Percentiles rank a stretch among this genome's conserved stretches.
Conservation (phyloP, 2,888 invertebrate species). For the Hartigia nigra region DNA sequence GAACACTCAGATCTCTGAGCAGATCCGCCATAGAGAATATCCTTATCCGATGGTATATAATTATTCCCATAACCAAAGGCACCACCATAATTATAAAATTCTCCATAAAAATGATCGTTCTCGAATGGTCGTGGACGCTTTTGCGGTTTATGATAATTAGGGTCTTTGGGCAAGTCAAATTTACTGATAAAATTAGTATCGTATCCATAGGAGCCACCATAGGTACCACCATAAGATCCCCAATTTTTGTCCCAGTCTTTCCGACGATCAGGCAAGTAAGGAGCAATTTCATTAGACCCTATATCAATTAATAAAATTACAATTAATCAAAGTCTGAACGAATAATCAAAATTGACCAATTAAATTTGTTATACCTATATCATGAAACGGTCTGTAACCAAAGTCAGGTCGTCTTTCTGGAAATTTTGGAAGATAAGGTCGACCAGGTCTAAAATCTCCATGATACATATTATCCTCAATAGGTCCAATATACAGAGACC, state of each 20-base stretch:
- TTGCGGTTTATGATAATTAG: background rate
- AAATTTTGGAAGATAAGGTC: slow-evolving; percentile 29
- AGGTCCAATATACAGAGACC: slow-evolving; percentile 7
- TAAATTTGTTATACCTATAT: background rate
- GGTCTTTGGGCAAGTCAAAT: slow-evolving; percentile 17
- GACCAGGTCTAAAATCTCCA: slow-evolving; percentile 23
- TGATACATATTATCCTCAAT: slow-evolving; percentile 22
- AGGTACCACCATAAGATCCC: slow-evolving; percentile 74
- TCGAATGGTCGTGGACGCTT: slow-evolving; percentile 16
- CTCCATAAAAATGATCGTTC: slow-evolving; percentile 32
- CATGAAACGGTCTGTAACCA: background rate
- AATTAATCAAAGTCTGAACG: background rate
- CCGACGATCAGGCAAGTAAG: slow-evolving; percentile 69
- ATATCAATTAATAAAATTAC: background rate
- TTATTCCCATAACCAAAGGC: slow-evolving; percentile 44
- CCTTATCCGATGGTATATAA: slow-evolving; percentile 33
- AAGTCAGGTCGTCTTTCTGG: slow-evolving; percentile 29
- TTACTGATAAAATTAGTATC: slow-evolving; percentile 36
- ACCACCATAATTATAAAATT: slow-evolving; percentile 40
- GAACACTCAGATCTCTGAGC: slow-evolving; percentile 74
- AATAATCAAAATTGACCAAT: background rate
- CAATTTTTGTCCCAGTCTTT: slow-evolving; percentile 67
- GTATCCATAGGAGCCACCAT: slow-evolving; percentile 65
- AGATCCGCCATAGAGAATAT: slow-evolving; percentile 17
- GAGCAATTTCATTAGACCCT: slow-evolving; percentile 48